Evolutionary conservation across 1,140 invertebrate species (phyloP).

Genomic region (Solen grandis): DNA sequence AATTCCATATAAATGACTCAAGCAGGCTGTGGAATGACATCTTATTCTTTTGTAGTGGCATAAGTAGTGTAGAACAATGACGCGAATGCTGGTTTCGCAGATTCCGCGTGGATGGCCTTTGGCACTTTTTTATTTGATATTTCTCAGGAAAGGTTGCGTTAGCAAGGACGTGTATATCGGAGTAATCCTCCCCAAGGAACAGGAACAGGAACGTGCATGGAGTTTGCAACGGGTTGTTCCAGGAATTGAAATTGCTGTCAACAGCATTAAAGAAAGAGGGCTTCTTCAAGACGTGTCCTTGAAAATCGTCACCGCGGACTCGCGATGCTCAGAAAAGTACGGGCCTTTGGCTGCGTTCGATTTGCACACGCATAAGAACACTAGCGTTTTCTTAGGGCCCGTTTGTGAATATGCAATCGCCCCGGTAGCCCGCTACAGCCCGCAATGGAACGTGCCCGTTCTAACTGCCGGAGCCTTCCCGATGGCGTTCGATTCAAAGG

Average conservation of each 20-base stretch:
- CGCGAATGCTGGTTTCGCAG: too few relatives aligned
- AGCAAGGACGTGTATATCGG: slow-evolving; percentile 65
- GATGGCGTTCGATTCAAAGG: slow-evolving; percentile 85
- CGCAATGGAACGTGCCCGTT: slow-evolving; percentile 92
- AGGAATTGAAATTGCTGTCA: slow-evolving; percentile 69
- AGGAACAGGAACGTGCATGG: slow-evolving; percentile 58
- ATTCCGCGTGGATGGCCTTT: too few relatives aligned
- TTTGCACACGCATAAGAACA: slow-evolving; percentile 68
- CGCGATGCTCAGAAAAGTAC: slow-evolving; percentile 69
- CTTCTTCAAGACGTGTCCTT: slow-evolving; percentile 59
- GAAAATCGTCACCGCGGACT: slow-evolving; percentile 63
- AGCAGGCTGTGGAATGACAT: too few relatives aligned
- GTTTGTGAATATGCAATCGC: slow-evolving; percentile 96
- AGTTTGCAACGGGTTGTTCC: slow-evolving; percentile 62
- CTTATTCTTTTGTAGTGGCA: too few relatives aligned
- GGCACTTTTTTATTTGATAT: too few relatives aligned
- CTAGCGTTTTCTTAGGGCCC: slow-evolving; percentile 93
- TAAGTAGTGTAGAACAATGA: too few relatives aligned
- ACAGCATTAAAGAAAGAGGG: slow-evolving; percentile 50
- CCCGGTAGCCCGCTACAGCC: slow-evolving; percentile 91
- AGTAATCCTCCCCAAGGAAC: slow-evolving; percentile 61
- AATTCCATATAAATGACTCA: too few relatives aligned
- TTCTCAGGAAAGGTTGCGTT: too few relatives aligned
- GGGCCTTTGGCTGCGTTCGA: slow-evolving; percentile 74
- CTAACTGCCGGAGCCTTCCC: slow-evolving; percentile 92